Percentiles rank a stretch among this genome's conserved stretches.
Evolutionary conservation across 1,140 invertebrate genomes (phyloP).

Genomic region (Chelonus insularis): DNA sequence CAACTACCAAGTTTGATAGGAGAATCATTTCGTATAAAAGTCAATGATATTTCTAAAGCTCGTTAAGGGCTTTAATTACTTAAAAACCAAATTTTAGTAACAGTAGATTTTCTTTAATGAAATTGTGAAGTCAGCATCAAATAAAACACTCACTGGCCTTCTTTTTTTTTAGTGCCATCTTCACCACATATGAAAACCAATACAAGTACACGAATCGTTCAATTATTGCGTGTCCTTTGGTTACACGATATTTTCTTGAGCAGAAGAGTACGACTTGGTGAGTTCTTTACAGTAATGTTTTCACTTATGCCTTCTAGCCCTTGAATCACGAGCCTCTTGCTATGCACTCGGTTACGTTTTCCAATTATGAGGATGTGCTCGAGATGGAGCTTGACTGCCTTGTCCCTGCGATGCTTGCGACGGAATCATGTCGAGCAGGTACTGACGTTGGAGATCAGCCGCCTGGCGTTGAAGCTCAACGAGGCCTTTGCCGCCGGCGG

Average conservation of each 20-base stretch:
- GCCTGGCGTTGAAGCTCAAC: conserved; percentile 78
- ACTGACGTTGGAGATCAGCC: conserved; percentile 90
- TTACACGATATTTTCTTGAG: neutral
- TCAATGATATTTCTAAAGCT: neutral
- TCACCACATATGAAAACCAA: neutral
- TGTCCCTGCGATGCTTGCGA: conserved; percentile 58
- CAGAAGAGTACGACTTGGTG: neutral
- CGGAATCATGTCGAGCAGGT: conserved; percentile 96
- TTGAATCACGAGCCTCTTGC: conserved; percentile 12
- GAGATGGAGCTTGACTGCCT: conserved; percentile 51
- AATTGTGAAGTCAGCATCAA: neutral
- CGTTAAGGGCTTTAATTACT: conserved; percentile 2
- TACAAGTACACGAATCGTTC: neutral
- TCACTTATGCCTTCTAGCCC: conserved; percentile 10
- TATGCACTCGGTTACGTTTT: conserved; percentile 58
- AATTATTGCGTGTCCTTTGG: conserved; percentile 3
- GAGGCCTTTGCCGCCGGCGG: conserved; percentile 64
- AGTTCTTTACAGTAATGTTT: neutral
- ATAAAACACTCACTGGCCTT: conserved; percentile 11
- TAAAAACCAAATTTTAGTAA: too few species aligned
- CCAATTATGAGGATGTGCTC: conserved; percentile 59
- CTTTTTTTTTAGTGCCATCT: neutral
- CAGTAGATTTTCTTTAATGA: neutral
- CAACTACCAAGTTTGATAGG: neutral
- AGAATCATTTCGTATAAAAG: neutral